These are phyloP conservation scores for Eupelmus urozonus DNA, from an alignment of 2,888 invertebrate species.

Conservation along the genomic window DNA sequence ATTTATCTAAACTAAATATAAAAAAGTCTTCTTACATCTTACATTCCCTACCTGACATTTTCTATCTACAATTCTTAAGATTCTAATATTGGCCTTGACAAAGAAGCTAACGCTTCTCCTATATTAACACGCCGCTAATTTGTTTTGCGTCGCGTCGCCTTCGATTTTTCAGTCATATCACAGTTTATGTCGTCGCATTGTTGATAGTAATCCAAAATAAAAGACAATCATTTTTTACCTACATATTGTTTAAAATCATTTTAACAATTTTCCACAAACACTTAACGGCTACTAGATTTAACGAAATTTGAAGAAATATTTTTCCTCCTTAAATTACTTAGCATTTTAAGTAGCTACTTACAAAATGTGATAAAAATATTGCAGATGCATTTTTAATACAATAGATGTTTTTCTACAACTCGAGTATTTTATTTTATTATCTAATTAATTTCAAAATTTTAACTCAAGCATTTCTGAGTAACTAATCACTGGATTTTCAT, in stretches of 20 bases:
- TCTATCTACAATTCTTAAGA: slow-evolving; percentile 73
- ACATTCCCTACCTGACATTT: slow-evolving; percentile 61
- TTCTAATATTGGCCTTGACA: slow-evolving; percentile 71
- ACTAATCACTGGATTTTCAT: slow-evolving; percentile 13
- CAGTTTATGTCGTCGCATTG: slow-evolving; percentile 60
- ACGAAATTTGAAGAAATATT: background rate
- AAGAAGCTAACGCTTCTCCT: slow-evolving; percentile 30
- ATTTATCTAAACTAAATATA: slow-evolving; percentile 36
- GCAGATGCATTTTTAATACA: slow-evolving; percentile 19
- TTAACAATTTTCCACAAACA: slow-evolving; percentile 16
- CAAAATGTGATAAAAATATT: slow-evolving; percentile 34
- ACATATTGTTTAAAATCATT: slow-evolving; percentile 3
- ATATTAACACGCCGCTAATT: slow-evolving; percentile 22
- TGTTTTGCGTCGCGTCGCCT: slow-evolving; percentile 45
- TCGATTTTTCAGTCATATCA: slow-evolving; percentile 61
- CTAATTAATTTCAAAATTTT: background rate
- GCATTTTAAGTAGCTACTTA: slow-evolving; percentile 31
- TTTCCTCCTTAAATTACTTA: slow-evolving; percentile 3
- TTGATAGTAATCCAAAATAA: slow-evolving; percentile 50
- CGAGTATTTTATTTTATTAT: background rate
- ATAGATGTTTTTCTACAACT: background rate
- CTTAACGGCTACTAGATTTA: slow-evolving; percentile 16
- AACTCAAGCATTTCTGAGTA: slow-evolving; percentile 15
- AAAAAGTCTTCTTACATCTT: slow-evolving; percentile 40
- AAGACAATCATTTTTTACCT: slow-evolving; percentile 20